Base-by-base conservation (phyloP, 2,113 vertebrate genomes). In the Dipodomys merriami region DNA sequence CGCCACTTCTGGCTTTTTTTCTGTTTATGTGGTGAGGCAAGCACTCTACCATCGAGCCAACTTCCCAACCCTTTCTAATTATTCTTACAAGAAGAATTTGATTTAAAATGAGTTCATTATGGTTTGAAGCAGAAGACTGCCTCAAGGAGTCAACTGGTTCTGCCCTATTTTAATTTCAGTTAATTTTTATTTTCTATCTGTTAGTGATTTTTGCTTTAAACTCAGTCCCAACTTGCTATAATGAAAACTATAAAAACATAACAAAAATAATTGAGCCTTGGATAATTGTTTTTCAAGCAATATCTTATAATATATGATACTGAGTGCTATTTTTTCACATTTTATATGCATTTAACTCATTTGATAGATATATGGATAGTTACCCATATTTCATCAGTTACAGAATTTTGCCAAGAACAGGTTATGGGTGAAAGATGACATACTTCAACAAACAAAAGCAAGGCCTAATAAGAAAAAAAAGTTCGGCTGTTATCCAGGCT, bases 141-240 rank as follows among this genome's bases (percentile, higher is more conserved):
- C 35, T 33, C 9, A 22, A 33, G 65, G 53, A 64, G 6, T 33
- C 25, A 73, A 27, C 6, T 35, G 9, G 20, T 30, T 13, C 20
- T 68, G 11, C 16, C 71, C 77, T 81, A 33, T 81, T 68, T 91
- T 67, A 72, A 44, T 23, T 25, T 25, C 23, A 64, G 62, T 57
- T 57, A 57, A 89, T 29, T 44, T 72, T 89, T 73, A 27, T 5
- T 53, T 91, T 39, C 44, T 77, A 10, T 0, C n/a, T 20, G 62
- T 73, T 15, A 64, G 35, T 62, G 80, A 90, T 7, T 60, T 91
- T 80, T 83, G 44, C 73, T 86, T 89, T 85, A 94, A 95, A 92
- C 62, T 83, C 29, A 69, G 39, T 30, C 53, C 64, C 7, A 77
- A 49, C 20, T 46, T 3, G 39, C 72, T 83, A 23, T 44, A 73